Conservation (phyloP, 37 sponge, comb jelly and placozoan genomes). For the Aplysina aerophoba region DNA sequence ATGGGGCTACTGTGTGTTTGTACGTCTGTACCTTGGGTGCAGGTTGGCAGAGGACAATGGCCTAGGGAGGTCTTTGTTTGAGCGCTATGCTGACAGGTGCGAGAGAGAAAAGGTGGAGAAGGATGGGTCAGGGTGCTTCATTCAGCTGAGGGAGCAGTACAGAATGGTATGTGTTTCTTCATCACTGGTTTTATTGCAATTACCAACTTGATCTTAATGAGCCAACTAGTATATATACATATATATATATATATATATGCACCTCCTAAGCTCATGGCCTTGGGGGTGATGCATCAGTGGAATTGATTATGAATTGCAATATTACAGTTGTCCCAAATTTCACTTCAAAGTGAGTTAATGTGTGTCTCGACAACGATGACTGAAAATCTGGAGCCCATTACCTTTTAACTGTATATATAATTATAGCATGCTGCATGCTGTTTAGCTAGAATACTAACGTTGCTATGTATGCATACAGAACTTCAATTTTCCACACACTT, state of each 20-base stretch:
- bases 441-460: too few relatives aligned
- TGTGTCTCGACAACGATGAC: too few relatives aligned
- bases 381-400: too few relatives aligned
- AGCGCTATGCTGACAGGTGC: slow-evolving; percentile 43
- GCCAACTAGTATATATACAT: too few relatives aligned
- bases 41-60: slow-evolving; percentile 47
- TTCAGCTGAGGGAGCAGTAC: slow-evolving; percentile 20
- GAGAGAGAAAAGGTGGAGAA: neutral
- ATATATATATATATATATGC: too few relatives aligned
- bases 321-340: neutral
- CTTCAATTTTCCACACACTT: too few relatives aligned
- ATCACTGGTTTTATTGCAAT: neutral
- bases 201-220: neutral
- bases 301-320: neutral
- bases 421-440: too few relatives aligned
- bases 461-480: too few relatives aligned
- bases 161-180: slow-evolving; percentile 25
- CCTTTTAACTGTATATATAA: too few relatives aligned
- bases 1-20: neutral
- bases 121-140: slow-evolving; percentile 2
- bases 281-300: too few relatives aligned
- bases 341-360: too few relatives aligned
- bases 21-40: neutral
- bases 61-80: slow-evolving; percentile 63
- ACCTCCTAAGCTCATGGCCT: too few relatives aligned